Conservation (phyloP, 2,888 invertebrate genomes). For the Ferdinandea cuprea region DNA sequence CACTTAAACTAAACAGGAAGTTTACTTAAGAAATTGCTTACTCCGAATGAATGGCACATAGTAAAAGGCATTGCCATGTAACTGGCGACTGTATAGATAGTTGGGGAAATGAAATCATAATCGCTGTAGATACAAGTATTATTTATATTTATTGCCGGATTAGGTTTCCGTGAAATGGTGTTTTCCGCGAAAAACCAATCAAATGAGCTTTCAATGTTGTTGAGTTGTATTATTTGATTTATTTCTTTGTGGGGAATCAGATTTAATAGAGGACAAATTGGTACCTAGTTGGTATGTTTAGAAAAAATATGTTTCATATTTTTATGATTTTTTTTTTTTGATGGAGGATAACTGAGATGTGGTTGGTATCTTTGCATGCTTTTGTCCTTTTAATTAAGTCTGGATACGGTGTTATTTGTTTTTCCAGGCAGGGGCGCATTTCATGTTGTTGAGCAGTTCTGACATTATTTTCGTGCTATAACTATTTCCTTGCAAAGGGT, state of each 20-base stretch:
- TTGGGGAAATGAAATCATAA: constrained; percentile 19
- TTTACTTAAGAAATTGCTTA: constrained; percentile 58
- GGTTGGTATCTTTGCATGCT: no score
- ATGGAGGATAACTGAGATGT: no score
- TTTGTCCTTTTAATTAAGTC: no score
- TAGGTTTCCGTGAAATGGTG: constrained; percentile 1
- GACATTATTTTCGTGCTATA: no score
- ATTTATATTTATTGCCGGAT: constrained; percentile 8
- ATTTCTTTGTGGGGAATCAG: not conserved
- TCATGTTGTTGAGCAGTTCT: no score
- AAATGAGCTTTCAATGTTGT: not conserved
- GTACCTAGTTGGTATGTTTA: no score
- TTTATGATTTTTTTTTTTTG: no score
- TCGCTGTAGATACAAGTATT: not conserved
- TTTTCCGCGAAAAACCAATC: not conserved
- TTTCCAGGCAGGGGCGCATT: no score
- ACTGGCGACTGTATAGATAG: not conserved
- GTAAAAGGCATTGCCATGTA: not conserved
- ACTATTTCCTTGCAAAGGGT: no score
- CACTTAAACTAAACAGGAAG: constrained; percentile 50
- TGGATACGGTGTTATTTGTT: no score
- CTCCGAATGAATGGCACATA: not conserved
- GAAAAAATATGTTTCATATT: no score
- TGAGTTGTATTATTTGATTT: not conserved
- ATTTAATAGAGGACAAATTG: no score